These are phyloP conservation scores for Euproctis similis DNA, from an alignment of 2,888 invertebrate species.

Conservation along the genomic window DNA sequence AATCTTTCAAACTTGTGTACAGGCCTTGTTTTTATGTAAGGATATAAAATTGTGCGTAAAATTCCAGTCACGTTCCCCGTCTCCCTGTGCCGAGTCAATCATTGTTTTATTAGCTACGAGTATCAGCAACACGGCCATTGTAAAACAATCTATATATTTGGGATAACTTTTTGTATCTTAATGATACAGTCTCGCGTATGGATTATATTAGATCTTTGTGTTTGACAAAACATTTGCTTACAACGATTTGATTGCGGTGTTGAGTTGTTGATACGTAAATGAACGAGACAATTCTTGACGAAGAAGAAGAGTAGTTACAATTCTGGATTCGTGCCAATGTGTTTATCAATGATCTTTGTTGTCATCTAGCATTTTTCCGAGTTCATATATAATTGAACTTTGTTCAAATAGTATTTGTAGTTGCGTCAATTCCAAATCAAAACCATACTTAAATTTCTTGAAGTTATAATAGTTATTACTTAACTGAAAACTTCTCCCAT, in stretches of 20 bases:
- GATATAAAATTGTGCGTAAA: constrained; percentile 60
- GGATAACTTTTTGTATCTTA: constrained; percentile 16
- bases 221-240: background rate
- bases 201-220: constrained; percentile 13
- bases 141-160: constrained; percentile 29
- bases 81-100: constrained; percentile 56
- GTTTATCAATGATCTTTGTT: constrained; percentile 17
- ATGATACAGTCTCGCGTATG: constrained; percentile 18
- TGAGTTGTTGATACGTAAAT: no score
- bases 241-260: no score
- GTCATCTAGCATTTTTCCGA: no score
- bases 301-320: no score
- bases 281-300: no score
- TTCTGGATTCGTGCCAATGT: constrained; percentile 14
- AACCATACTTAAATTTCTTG: no score
- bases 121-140: constrained; percentile 21
- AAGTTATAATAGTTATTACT: no score
- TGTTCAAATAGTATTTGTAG: no score
- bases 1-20: constrained; percentile 52
- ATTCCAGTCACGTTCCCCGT: constrained; percentile 56
- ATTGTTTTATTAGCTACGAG: constrained; percentile 63
- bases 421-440: no score
- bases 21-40: constrained; percentile 50
- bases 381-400: no score
- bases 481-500: no score